phyloP scores from a whole-genome alignment of 2,113 vertebrate species.

The Cebus imitator region DNA sequence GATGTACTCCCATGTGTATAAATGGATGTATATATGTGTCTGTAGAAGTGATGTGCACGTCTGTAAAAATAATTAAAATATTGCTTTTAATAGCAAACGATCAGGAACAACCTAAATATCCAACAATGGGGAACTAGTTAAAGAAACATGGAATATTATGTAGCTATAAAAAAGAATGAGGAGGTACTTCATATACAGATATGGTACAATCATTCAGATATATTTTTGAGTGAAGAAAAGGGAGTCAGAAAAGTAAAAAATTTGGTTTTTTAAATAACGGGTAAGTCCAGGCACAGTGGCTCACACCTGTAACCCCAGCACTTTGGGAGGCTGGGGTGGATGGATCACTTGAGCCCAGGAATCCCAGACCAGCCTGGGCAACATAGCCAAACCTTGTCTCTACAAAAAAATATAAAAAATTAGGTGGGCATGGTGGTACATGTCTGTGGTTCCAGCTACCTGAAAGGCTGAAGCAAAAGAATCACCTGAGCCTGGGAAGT shows the following conservation, averaged over 20 bases:
- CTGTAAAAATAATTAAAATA: neutral
- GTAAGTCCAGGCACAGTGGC: neutral
- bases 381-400: neutral
- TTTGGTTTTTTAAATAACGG: neutral
- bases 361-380: neutral
- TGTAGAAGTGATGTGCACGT: neutral
- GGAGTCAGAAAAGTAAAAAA: neutral
- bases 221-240: neutral
- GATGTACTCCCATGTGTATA: neutral
- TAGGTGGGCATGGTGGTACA: neutral
- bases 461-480: neutral
- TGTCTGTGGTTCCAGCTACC: neutral
- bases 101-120: neutral
- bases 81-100: conserved; percentile 6
- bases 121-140: neutral
- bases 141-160: conserved; percentile 4
- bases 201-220: neutral
- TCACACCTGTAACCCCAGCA: neutral
- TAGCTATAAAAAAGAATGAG: neutral
- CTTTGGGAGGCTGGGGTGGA: neutral
- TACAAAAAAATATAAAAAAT: neutral
- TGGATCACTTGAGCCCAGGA: neutral
- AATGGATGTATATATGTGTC: neutral
- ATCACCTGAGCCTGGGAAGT: neutral
- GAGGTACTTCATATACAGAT: neutral